Percentiles rank a stretch among this genome's conserved stretches.
Evolutionary conservation across 2,797 vertebrate genomes (phyloP).

Genomic region (Pantherophis alleghaniensis): DNA sequence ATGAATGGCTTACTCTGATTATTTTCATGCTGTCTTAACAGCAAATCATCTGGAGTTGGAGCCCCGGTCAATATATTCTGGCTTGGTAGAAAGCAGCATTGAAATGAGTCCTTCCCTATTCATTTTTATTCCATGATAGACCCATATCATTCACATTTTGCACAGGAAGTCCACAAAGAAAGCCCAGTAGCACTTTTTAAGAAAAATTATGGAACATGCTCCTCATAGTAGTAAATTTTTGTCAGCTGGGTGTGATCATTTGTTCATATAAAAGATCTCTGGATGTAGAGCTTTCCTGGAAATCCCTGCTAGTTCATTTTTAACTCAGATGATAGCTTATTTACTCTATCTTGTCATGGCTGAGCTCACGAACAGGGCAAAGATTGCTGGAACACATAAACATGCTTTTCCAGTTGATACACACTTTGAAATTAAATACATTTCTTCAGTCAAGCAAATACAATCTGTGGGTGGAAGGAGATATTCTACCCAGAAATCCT

Average conservation of each 20-base stretch:
- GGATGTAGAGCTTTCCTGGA: neutral
- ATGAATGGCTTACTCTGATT: neutral
- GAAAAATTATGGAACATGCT: neutral
- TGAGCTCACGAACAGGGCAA: neutral
- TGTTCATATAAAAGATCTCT: neutral
- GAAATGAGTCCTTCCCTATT: neutral
- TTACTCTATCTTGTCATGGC: neutral
- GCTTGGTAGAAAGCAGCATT: slow-evolving; percentile 17
- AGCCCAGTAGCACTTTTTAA: neutral
- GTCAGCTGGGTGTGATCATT: neutral
- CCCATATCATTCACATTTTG: neutral
- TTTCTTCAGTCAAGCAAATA: neutral
- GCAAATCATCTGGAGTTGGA: neutral
- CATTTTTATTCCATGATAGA: slow-evolving; percentile 3
- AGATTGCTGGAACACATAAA: neutral
- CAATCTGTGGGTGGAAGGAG: neutral
- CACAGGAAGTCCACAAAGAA: neutral
- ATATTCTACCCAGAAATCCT: neutral
- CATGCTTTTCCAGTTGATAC: neutral
- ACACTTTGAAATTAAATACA: neutral
- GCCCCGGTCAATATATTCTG: neutral
- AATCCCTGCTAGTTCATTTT: neutral
- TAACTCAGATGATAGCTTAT: neutral
- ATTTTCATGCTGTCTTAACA: neutral
- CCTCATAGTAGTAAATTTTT: neutral